Base-by-base conservation (phyloP, 2,797 vertebrate species). In the Neosilurus hyrtlii region DNA sequence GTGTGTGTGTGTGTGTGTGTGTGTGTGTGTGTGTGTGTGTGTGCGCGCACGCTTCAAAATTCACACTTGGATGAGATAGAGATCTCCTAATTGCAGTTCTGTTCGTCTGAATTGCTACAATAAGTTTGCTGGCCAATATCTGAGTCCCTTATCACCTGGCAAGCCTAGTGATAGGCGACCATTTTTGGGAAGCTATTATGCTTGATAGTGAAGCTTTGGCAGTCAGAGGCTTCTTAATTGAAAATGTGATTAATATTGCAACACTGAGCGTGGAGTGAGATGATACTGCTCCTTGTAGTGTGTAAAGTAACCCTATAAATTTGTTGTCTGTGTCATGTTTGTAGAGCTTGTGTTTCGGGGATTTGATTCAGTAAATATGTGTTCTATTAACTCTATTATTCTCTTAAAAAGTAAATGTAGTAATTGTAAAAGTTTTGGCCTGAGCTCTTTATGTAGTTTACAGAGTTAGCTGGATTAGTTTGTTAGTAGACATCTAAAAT, bases 211-310 rank as follows among this genome's bases (percentile, higher is more conserved):
- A 57, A 63, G 70, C 54, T 30, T 72, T 81, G 80, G 80, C 80
- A 61, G 24, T 81, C 57, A 63, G 43, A 30, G 68, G 67, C n/a
- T 73, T 72, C 30, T 81, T 63, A 73, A 81, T 63, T 81, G 68
- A 54, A 81, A 81, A 81, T 73, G 43, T 73, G 68, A 63, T 81
- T 62, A 81, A 62, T 73, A 63, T 54, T 81, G 43, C 68, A 81
- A 54, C 43, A 51, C 70, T 35, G 57, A 73, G 20, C 20, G 22
- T 51, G 80, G 56, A 72, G 37, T 78, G 57, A 77, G 75, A 78
- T 59, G 54, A 20, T 30, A 24, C 68, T 72, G 79, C 66, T 71
- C 66, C 24, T n/a, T 54, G 70, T 63, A 35, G 68, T 72, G 68
- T 63, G 56, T 63, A 63, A 81, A 81, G 68, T 81, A 24, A 43